A percentile compares a stretch with the other conserved stretches of the same genome.
Evolutionary conservation across 2,113 vertebrate genomes (phyloP).

Genomic region (Nibea albiflora): DNA sequence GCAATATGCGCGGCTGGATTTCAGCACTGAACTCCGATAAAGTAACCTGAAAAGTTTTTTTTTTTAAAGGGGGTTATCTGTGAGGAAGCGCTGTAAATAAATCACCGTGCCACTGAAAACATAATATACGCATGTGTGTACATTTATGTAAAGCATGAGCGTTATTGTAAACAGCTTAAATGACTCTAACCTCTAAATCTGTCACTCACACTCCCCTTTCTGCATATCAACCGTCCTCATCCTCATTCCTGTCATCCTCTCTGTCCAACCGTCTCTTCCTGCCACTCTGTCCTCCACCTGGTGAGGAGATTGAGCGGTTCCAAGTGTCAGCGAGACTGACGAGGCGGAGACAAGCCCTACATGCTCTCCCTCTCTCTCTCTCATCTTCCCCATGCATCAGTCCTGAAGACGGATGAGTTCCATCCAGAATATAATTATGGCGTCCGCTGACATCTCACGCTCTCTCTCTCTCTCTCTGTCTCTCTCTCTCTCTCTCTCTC

Average conservation of each 20-base stretch:
- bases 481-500: background rate
- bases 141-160: slow-evolving; percentile 12
- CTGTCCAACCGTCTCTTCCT: slow-evolving; percentile 13
- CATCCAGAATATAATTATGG: slow-evolving; percentile 54
- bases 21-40: slow-evolving; percentile 28
- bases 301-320: slow-evolving; percentile 69
- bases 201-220: slow-evolving; percentile 13
- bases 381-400: slow-evolving; percentile 47
- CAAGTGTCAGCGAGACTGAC: slow-evolving; percentile 64
- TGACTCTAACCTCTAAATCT: slow-evolving; percentile 8
- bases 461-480: background rate
- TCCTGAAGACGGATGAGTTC: slow-evolving; percentile 63
- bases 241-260: slow-evolving; percentile 25
- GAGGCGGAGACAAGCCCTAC: slow-evolving; percentile 40
- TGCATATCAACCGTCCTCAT: background rate
- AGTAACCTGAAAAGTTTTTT: background rate
- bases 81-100: slow-evolving; percentile 9
- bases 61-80: slow-evolving; percentile 34
- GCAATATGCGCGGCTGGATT: slow-evolving; percentile 13
- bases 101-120: slow-evolving; percentile 7
- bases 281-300: slow-evolving; percentile 48
- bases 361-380: slow-evolving; percentile 32
- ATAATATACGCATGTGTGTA: slow-evolving; percentile 1
- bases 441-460: slow-evolving; percentile 15
- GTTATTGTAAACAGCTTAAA: slow-evolving; percentile 34